These are phyloP conservation scores for Phragmatobia fuliginosa DNA, from an alignment of 2,888 invertebrate genomes.

Conservation along the genomic window DNA sequence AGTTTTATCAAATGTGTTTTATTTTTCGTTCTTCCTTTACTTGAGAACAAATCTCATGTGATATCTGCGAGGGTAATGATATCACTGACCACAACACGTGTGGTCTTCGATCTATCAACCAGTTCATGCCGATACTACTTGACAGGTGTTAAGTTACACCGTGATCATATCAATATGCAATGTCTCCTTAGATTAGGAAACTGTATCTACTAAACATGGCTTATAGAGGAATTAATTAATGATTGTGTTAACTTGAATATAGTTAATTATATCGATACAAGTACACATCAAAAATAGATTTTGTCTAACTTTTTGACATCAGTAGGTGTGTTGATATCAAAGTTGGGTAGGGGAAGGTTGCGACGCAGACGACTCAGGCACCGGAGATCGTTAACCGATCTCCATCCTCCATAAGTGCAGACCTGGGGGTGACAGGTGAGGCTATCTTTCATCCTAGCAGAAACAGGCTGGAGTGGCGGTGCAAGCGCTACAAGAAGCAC, in stretches of 20 bases:
- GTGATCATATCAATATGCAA: slow-evolving; percentile 55
- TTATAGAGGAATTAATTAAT: background rate
- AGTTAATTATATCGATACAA: background rate
- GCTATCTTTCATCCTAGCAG: too few species aligned
- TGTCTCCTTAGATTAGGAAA: background rate
- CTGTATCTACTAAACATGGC: background rate
- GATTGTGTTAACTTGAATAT: background rate
- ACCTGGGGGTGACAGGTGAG: too few species aligned
- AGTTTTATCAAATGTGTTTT: background rate
- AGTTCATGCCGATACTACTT: slow-evolving; percentile 54
- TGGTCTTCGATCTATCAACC: slow-evolving; percentile 67
- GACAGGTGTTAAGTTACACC: slow-evolving; percentile 65
- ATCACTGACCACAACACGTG: slow-evolving; percentile 58
- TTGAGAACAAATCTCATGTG: background rate
- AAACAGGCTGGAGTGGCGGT: too few species aligned
- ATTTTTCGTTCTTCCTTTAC: background rate
- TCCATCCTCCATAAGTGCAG: too few species aligned
- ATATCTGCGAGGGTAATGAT: slow-evolving; percentile 30
- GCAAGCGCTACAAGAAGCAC: too few species aligned
- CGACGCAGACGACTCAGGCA: too few species aligned
- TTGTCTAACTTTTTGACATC: too few species aligned
- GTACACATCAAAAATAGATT: too few species aligned
- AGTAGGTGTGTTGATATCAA: too few species aligned
- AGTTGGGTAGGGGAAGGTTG: too few species aligned
- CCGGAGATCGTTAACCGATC: too few species aligned